phyloP scores from a whole-genome alignment of 1,140 invertebrate genomes.

The Lucilia cuprina region DNA sequence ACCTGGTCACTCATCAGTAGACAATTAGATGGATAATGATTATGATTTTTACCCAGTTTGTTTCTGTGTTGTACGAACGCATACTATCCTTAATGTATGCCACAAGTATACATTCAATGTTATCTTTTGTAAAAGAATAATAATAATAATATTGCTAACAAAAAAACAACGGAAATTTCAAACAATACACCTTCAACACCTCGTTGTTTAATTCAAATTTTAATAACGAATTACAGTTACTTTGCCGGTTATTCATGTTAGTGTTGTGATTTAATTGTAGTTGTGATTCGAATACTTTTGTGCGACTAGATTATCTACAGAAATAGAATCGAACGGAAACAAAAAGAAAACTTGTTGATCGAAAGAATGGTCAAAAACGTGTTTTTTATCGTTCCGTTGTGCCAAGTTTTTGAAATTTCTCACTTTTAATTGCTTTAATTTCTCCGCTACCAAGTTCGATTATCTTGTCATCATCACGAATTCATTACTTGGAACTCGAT shows the following conservation, averaged over 20 bases:
- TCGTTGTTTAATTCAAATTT: background rate
- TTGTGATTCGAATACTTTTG: too few species aligned
- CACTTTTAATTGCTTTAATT: too few species aligned
- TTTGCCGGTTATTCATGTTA: background rate
- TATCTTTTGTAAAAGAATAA: background rate
- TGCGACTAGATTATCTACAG: too few species aligned
- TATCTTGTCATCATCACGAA: too few species aligned
- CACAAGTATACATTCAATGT: background rate
- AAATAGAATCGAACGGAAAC: too few species aligned
- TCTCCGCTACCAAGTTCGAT: too few species aligned
- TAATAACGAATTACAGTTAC: background rate
- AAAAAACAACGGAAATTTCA: background rate
- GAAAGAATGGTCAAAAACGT: too few species aligned
- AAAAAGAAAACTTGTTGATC: too few species aligned
- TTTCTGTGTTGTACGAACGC: background rate
- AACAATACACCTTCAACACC: background rate
- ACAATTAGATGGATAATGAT: slow-evolving; percentile 24
- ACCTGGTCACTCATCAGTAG: background rate
- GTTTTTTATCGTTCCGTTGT: too few species aligned
- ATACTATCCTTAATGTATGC: too few species aligned
- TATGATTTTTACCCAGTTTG: background rate
- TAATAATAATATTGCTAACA: background rate
- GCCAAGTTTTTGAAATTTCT: too few species aligned
- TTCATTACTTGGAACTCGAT: too few species aligned
- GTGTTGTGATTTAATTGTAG: background rate